Evolutionary conservation across 2,113 vertebrate genomes (phyloP), one percentile per base, ranked within the genome.

Genomic region (Onychostruthus taczanowskii): DNA sequence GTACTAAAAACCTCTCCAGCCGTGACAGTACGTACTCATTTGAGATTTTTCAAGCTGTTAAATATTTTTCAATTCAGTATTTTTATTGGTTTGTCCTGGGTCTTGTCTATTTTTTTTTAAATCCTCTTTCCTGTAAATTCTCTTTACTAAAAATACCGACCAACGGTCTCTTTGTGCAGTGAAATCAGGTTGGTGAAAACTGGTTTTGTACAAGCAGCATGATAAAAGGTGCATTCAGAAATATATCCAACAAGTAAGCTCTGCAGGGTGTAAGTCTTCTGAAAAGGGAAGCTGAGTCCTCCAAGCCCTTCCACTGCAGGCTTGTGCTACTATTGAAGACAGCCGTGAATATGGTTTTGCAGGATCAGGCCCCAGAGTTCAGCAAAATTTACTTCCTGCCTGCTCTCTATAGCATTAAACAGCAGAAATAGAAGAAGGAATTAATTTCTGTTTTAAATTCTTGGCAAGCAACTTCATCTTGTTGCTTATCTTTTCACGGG

Each of bases 151-250:
- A 96, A 96, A 92, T 96, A 93, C 69, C 49, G 4, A 63, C 93
- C 49, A 72, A 72, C 5, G 0, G 49, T 84, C 73, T 90, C 80
- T 94, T 94, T 94, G 62, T 96, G 76, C 52, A 39, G 69, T 16
- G 35, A 89, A 93, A 96, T 93, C 90, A 92, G 88, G 83, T 94
- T 95, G 94, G 90, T 84, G 90, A 89, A 93, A 95, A 92, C 73
- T 84, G 88, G 26, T 95, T 96, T 93, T 92, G 92, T 96, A 80
- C 86, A 92, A 90, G 90, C 66, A 93, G 80, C 80, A 76, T n/a
- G 90, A 97, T 93, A 90, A 96, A 97, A 96, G 92, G 80, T 96
- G 88, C 80, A 89, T 96, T 97, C 90, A 94, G 93, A 87, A 94
- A 97, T 82, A 75, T 66, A 92, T 89, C 83, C 92, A 94, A 93